These are phyloP conservation scores for Agrotis clavis DNA, from an alignment of 2,888 invertebrate species.

Conservation along the genomic window DNA sequence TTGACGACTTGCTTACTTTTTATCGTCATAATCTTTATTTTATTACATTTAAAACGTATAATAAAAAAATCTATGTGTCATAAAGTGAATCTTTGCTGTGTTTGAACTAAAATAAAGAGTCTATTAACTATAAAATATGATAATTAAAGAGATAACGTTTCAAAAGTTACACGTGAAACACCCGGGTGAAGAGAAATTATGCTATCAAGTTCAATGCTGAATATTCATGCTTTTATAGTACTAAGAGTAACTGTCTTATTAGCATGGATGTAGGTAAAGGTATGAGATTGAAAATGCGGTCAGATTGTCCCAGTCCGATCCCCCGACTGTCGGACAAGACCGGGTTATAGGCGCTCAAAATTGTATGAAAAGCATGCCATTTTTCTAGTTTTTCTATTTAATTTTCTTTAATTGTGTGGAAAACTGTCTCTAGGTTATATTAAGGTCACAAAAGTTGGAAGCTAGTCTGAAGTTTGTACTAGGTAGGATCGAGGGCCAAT, in stretches of 20 bases:
- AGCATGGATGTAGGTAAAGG: constrained; percentile 27
- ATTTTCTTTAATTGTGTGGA: no score
- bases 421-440: no score
- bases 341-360: no score
- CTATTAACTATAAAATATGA: constrained; percentile 60
- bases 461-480: no score
- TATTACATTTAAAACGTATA: constrained; percentile 54
- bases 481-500: no score
- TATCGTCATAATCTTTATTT: constrained; percentile 60
- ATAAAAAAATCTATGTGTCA: constrained; percentile 55
- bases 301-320: no score
- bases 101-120: constrained; percentile 59
- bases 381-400: no score
- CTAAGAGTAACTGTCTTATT: constrained; percentile 29
- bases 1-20: constrained; percentile 43
- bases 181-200: constrained; percentile 44
- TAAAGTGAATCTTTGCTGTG: constrained; percentile 51
- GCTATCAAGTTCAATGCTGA: constrained; percentile 46
- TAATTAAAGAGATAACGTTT: constrained; percentile 62
- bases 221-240: constrained; percentile 60
- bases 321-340: no score
- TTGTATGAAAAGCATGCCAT: no score
- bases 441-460: no score
- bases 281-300: constrained; percentile 8
- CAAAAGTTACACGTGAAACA: constrained; percentile 50